These are phyloP conservation scores for cat (Felis catus) DNA, from an alignment of 2,113 vertebrate species.

Conservation along the genomic window F.catus_Fca126_mat1.0 CM031417.1:104268001-104268500, in stretches of 20 bases:
- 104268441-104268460: slow-evolving; percentile 1
- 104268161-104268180: slow-evolving; percentile 31
- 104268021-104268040: slow-evolving; percentile 7
- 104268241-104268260: slow-evolving; percentile 16
- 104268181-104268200: background rate
- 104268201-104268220: background rate
- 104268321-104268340: slow-evolving; percentile 24
- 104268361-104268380: background rate
- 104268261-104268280: slow-evolving; percentile 13
- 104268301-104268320: background rate
- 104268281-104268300: background rate
- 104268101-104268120: background rate
- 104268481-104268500: background rate
- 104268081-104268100: slow-evolving; percentile 16
- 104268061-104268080: slow-evolving; percentile 40
- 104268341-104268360: background rate
- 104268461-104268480: background rate
- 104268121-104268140: slow-evolving; percentile 41
- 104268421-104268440: slow-evolving; percentile 12
- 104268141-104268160: background rate
- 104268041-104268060: background rate
- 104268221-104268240: background rate
- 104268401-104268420: slow-evolving; percentile 10
- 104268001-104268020: background rate
- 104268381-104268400: background rate